Percentiles rank a stretch among this genome's conserved stretches.
Conservation (phyloP, 1,140 invertebrate species). For the Pachyrhynchus sulphureomaculatus region DNA sequence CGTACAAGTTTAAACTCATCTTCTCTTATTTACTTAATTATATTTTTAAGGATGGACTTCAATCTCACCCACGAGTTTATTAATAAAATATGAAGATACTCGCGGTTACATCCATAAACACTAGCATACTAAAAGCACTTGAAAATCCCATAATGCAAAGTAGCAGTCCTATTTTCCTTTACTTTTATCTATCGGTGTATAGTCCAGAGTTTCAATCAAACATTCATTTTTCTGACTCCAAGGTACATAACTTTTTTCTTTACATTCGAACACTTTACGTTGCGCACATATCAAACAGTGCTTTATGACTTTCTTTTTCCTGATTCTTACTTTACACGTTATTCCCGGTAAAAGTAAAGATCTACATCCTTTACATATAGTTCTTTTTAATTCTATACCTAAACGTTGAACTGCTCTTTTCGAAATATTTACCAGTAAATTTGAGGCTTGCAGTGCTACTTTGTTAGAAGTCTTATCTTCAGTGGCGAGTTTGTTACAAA, state of each 20-base stretch:
- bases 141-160: no score
- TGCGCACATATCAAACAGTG: constrained; percentile 52
- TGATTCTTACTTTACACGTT: constrained; percentile 53
- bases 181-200: no score
- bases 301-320: constrained; percentile 52
- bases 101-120: no score
- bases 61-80: no score
- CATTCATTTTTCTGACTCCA: constrained; percentile 55
- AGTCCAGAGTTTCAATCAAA: constrained; percentile 53
- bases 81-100: no score
- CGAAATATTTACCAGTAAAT: constrained; percentile 55
- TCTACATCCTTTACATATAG: constrained; percentile 57
- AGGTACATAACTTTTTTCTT: constrained; percentile 49
- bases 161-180: no score
- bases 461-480: constrained; percentile 46
- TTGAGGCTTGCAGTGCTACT: constrained; percentile 55
- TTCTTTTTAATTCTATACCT: constrained; percentile 56
- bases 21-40: no score
- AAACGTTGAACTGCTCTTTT: constrained; percentile 60
- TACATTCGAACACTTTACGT: constrained; percentile 48
- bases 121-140: no score
- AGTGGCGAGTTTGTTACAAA: constrained; percentile 52
- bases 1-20: no score
- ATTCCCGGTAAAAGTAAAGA: constrained; percentile 51
- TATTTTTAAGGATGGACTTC: no score